phyloP scores from a whole-genome alignment of 2,888 invertebrate species.

The Sinohyriopsis cumingii region DNA sequence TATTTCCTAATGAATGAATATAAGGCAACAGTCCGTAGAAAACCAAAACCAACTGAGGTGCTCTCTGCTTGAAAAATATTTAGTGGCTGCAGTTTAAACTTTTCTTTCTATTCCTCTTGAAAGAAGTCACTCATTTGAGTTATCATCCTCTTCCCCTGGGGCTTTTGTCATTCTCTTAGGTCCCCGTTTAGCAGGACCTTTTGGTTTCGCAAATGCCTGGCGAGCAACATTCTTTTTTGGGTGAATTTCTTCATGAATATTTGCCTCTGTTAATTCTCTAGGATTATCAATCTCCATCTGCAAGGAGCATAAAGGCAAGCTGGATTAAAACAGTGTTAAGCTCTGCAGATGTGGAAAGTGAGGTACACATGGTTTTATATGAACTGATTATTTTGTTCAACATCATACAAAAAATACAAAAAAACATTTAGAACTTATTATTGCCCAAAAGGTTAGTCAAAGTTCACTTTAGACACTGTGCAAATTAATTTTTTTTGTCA shows the following conservation, averaged over 20 bases:
- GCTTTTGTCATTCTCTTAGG: slow-evolving; percentile 75
- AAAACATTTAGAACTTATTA: neutral
- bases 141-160: slow-evolving; percentile 8
- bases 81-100: too few relatives aligned
- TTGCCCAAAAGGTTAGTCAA: neutral
- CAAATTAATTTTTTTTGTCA: neutral
- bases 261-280: slow-evolving; percentile 91
- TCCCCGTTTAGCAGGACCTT: slow-evolving; percentile 94
- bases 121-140: too few relatives aligned
- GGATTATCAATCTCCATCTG: slow-evolving; percentile 94
- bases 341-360: neutral
- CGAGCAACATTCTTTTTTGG: slow-evolving; percentile 81
- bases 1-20: too few relatives aligned
- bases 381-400: neutral
- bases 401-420: neutral
- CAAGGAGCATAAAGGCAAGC: slow-evolving; percentile 35
- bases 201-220: slow-evolving; percentile 89
- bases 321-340: neutral
- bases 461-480: neutral
- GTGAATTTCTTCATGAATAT: slow-evolving; percentile 92
- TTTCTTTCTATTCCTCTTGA: too few relatives aligned
- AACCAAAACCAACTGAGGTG: too few relatives aligned
- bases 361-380: neutral
- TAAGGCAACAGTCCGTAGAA: too few relatives aligned
- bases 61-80: too few relatives aligned